Conservation (phyloP, 2,113 vertebrate species). For the Antennarius striatus region DNA sequence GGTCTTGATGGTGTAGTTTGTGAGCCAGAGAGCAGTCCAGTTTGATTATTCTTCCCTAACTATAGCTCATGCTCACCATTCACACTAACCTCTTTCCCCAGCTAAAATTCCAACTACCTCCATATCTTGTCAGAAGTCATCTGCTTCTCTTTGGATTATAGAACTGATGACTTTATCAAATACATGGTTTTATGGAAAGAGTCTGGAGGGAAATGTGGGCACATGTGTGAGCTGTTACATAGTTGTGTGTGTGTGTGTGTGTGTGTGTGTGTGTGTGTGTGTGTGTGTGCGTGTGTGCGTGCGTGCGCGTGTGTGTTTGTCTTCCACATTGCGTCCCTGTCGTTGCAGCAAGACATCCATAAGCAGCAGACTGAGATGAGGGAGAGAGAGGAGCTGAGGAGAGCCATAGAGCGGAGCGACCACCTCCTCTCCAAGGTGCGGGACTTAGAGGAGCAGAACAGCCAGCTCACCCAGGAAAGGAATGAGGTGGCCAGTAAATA, state of each 20-base stretch:
- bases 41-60: too few species aligned
- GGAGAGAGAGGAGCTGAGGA: constrained; percentile 78
- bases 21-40: too few species aligned
- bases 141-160: background rate
- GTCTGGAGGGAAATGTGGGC: constrained; percentile 29
- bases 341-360: constrained; percentile 43
- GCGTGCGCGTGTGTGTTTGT: constrained; percentile 14
- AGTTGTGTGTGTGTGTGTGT: background rate
- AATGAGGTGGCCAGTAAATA: constrained; percentile 64
- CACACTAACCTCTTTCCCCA: too few species aligned
- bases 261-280: constrained; percentile 1
- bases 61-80: too few species aligned
- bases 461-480: constrained; percentile 63
- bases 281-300: background rate
- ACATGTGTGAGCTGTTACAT: constrained; percentile 1
- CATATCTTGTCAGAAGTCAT: background rate
- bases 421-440: constrained; percentile 63
- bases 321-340: constrained; percentile 33
- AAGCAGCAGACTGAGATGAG: constrained; percentile 65
- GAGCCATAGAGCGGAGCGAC: constrained; percentile 72
- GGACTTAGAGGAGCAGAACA: constrained; percentile 73
- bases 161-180: too few species aligned
- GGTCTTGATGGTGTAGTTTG: too few species aligned
- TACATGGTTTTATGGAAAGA: constrained; percentile 37
- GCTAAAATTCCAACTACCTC: too few species aligned